Evolutionary conservation across 2,888 invertebrate species (phyloP).

Genomic region (Chrysopilus asiliformis): DNA sequence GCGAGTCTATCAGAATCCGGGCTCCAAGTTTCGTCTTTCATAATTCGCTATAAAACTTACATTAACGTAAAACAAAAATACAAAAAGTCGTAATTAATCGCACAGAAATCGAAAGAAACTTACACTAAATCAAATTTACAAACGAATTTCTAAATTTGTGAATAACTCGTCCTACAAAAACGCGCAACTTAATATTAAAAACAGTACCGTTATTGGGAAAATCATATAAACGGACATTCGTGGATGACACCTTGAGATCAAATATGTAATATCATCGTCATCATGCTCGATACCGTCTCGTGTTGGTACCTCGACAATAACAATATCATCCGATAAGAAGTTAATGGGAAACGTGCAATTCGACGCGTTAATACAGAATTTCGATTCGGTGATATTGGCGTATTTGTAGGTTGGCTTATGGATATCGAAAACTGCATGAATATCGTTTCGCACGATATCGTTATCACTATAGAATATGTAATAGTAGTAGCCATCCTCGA

Average conservation of each 20-base stretch:
- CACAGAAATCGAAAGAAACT: background rate
- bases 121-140: background rate
- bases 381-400: constrained; percentile 32
- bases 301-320: constrained; percentile 74
- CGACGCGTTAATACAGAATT: constrained; percentile 59
- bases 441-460: constrained; percentile 62
- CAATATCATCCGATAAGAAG: constrained; percentile 62
- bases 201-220: constrained; percentile 62
- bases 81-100: too few relatives aligned
- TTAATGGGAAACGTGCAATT: constrained; percentile 60
- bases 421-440: constrained; percentile 73
- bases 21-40: too few relatives aligned
- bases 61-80: too few relatives aligned
- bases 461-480: constrained; percentile 83
- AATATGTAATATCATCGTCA: constrained; percentile 51
- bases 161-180: constrained; percentile 48
- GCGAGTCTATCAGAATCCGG: too few relatives aligned
- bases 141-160: constrained; percentile 2
- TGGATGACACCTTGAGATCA: constrained; percentile 68
- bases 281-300: constrained; percentile 66
- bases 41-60: too few relatives aligned
- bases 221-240: constrained; percentile 64
- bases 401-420: constrained; percentile 73
- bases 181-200: constrained; percentile 65
- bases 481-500: constrained; percentile 71